Evolutionary conservation across 2,888 invertebrate genomes (phyloP).

Genomic region (Andrena minutula): DNA sequence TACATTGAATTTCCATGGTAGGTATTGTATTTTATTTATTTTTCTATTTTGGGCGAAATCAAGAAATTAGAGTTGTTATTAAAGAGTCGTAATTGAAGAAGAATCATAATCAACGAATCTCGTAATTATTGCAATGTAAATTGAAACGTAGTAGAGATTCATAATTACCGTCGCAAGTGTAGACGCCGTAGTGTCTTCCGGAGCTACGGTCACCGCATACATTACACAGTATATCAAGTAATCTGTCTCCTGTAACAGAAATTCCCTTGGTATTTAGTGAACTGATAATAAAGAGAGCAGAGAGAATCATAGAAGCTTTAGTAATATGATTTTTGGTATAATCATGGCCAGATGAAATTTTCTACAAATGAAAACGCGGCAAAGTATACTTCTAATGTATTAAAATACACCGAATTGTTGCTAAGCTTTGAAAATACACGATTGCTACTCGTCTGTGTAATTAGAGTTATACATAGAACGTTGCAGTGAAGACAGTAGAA

Average conservation of each 20-base stretch:
- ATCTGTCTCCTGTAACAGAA: conserved; percentile 92
- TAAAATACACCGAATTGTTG: too few species aligned
- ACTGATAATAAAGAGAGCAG: conserved; percentile 13
- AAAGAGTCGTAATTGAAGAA: neutral
- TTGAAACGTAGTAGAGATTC: conserved; percentile 35
- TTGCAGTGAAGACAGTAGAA: neutral
- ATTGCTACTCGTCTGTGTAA: too few species aligned
- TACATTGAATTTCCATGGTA: too few species aligned
- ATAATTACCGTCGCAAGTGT: conserved; percentile 97
- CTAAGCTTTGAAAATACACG: too few species aligned
- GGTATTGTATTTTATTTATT: too few species aligned
- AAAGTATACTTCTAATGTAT: too few species aligned
- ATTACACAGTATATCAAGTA: conserved; percentile 99
- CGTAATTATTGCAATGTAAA: neutral
- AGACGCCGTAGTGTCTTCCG: conserved; percentile 99
- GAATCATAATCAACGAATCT: conserved; percentile 45
- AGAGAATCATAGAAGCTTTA: neutral
- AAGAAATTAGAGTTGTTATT: neutral
- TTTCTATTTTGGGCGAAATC: too few species aligned
- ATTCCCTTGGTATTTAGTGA: conserved; percentile 24
- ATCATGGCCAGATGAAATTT: neutral
- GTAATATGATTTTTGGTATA: neutral
- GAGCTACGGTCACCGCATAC: conserved; percentile 99
- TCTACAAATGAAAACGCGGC: too few species aligned
- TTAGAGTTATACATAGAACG: neutral